These are phyloP conservation scores for Bedellia somnulentella DNA, from an alignment of 2,888 invertebrate species.

Conservation along the genomic window DNA sequence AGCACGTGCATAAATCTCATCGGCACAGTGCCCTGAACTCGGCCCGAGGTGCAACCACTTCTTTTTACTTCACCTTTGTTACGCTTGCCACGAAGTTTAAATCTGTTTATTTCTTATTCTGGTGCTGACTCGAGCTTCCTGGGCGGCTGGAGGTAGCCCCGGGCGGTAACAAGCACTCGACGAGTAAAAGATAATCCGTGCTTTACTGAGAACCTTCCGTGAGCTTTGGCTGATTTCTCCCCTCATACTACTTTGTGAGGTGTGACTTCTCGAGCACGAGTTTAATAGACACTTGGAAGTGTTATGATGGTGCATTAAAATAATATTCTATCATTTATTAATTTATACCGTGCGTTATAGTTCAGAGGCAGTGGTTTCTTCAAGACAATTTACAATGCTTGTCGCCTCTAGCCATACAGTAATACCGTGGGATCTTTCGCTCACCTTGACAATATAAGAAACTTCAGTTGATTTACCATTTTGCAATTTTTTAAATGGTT, in stretches of 20 bases:
- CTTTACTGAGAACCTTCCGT: slow-evolving; percentile 18
- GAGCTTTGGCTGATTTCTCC: neutral
- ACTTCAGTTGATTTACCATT: neutral
- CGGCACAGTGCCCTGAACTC: slow-evolving; percentile 12
- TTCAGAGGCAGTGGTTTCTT: neutral
- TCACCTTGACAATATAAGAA: slow-evolving; percentile 16
- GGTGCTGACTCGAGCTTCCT: slow-evolving; percentile 56
- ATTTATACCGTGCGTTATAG: neutral
- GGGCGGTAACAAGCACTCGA: slow-evolving; percentile 17
- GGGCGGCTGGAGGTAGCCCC: slow-evolving; percentile 48
- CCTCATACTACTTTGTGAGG: neutral
- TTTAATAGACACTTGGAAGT: neutral
- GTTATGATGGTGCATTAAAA: slow-evolving; percentile 1
- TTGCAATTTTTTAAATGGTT: slow-evolving; percentile 33
- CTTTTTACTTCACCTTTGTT: slow-evolving; percentile 58
- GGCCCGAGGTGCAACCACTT: slow-evolving; percentile 37
- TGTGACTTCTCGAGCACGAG: neutral
- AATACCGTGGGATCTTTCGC: slow-evolving; percentile 21
- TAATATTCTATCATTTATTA: slow-evolving; percentile 3
- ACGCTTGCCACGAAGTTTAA: slow-evolving; percentile 44
- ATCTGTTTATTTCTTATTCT: slow-evolving; percentile 51
- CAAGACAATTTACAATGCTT: slow-evolving; percentile 11
- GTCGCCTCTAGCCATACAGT: slow-evolving; percentile 13
- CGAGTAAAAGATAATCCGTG: slow-evolving; percentile 19
- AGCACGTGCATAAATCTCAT: slow-evolving; percentile 38